Conservation (phyloP, 2,797 vertebrate species). For the Pseudochirops cupreus region DNA sequence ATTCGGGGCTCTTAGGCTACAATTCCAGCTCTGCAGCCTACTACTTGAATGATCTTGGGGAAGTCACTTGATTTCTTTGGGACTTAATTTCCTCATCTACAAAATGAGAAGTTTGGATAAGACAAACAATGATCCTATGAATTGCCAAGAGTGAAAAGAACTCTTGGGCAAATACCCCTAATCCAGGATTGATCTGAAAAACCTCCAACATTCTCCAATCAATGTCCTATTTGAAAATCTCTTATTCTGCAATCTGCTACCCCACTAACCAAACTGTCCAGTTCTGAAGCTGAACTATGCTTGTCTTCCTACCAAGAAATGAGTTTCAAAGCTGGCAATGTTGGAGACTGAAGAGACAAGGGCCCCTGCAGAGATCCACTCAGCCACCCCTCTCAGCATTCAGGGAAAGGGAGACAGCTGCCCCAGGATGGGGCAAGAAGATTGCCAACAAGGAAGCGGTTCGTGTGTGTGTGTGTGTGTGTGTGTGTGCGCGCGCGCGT, state of each 20-base stretch:
- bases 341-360: neutral
- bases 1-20: neutral
- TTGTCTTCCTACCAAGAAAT: neutral
- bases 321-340: neutral
- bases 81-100: neutral
- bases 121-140: neutral
- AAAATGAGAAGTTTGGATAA: neutral
- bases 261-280: neutral
- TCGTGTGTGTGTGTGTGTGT: neutral
- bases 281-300: constrained; percentile 14
- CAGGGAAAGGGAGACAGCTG: neutral
- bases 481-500: neutral
- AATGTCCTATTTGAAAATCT: neutral
- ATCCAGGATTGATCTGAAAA: neutral
- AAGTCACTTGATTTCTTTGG: neutral
- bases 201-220: too few species aligned
- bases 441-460: constrained; percentile 24
- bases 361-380: neutral
- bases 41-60: neutral
- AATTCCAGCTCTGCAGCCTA: neutral
- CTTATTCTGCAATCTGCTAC: neutral
- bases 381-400: neutral
- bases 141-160: neutral
- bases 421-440: neutral
- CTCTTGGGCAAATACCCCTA: neutral